Evolutionary conservation across 2,113 vertebrate genomes (phyloP), one percentile per base, ranked within the genome.

Genomic region (Sapayoa aenigma): DNA sequence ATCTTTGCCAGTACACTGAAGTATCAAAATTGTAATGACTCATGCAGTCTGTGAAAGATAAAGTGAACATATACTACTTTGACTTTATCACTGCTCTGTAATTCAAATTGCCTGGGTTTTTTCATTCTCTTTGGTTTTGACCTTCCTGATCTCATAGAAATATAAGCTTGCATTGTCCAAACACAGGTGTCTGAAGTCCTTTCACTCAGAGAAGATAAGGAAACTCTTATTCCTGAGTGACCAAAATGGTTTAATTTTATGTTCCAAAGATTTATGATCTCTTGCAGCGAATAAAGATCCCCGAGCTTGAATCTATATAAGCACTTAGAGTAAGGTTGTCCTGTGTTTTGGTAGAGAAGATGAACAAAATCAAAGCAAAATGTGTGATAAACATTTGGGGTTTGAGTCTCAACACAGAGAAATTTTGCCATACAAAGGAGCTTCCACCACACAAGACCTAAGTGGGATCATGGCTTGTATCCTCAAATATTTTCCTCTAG

Each of bases 11-110:
- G 59, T 14, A 92, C 81, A 78, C 42, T 66, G 60, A 88, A 68
- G 47, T 88, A 93, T 96, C 87, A 95, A 93, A 94, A 96, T n/a
- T 76, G 31, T 85, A 95, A 94, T 94, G 84, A 90, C 47, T 95
- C 89, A 62, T 85, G 55, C 66, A 87, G 84, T 62, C 78, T 68
- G 44, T 35, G 62, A 93, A 93, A 94, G 92, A 95, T 94, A 96
- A 87, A 68, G 68, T 60, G 56, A 90, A 63, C 65, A 67, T 67
- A 74, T 24, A 86, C 74, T 71, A 58, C 84, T 87, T 87, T 73
- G 79, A 79, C 84, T 93, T 95, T 96, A 96, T 96, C 91, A 44
- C 22, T 85, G 22, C 46, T 93, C 84, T 85, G 41, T 94, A 95
- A 95, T 96, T 96, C 74, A 65, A 65, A 71, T 96, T 95, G 62